phyloP scores from a whole-genome alignment of 2,888 invertebrate species.

The Campaea margaritaria region DNA sequence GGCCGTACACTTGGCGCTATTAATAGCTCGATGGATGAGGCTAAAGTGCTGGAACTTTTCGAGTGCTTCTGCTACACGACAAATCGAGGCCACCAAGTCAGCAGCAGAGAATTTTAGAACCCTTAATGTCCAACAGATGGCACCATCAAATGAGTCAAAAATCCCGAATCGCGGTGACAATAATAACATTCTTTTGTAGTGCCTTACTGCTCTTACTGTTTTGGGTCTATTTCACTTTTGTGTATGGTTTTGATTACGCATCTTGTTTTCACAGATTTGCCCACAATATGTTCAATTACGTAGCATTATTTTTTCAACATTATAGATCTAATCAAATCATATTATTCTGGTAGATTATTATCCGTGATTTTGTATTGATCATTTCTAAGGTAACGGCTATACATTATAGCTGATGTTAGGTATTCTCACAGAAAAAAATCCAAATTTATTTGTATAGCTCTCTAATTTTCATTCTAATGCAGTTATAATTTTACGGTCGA shows the following conservation, averaged over 20 bases:
- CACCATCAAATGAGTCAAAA: too few species aligned
- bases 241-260: conserved; percentile 54
- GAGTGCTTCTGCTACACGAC: too few species aligned
- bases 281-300: conserved; percentile 6
- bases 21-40: too few species aligned
- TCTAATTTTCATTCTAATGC: neutral
- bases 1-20: too few species aligned
- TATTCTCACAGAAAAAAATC: too few species aligned
- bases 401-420: too few species aligned
- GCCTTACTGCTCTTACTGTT: conserved; percentile 14
- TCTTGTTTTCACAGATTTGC: conserved; percentile 51
- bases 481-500: conserved; percentile 17
- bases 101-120: too few species aligned
- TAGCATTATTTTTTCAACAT: neutral
- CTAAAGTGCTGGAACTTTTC: too few species aligned
- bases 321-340: neutral
- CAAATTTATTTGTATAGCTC: neutral
- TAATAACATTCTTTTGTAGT: too few species aligned
- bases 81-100: too few species aligned
- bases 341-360: neutral
- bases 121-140: too few species aligned
- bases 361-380: neutral
- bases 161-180: too few species aligned
- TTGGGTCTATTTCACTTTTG: conserved; percentile 37
- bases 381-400: neutral